Base-by-base conservation (phyloP, 2,797 vertebrate species). In the Propithecus deckenii region DNA sequence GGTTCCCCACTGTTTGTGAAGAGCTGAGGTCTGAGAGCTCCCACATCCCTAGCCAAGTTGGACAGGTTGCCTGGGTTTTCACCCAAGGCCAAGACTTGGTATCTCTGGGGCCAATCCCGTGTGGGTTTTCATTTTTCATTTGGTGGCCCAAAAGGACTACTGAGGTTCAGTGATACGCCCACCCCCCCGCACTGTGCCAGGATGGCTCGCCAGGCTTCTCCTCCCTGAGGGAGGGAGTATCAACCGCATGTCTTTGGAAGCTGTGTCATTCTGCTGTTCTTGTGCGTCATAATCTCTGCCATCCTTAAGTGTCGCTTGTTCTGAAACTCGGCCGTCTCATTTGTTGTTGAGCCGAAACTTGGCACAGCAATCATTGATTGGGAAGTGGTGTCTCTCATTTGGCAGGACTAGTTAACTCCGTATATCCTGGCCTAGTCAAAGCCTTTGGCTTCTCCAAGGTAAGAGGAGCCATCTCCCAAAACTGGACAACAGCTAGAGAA, bases 291-390 rank as follows among this genome's bases (percentile, higher is more conserved):
- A 20, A 80, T 91, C 96, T 95, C 57, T 52, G 81, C 94, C 67
- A 5, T 97, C 59, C 83, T 91, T 23, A 79, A 94, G 74, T 89
- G 95, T 86, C 63, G 9, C 90, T 91, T 59, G 57, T 79, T 95
- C 81, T 96, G 94, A 85, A 89, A 96, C 92, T 84, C 30, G 30
- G 95, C 91, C 1, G 8, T 65, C 86, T 94, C 1, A 0, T 67
- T 94, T 95, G 85, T 96, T 30, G 1, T 52, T 11, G 52, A 91
- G 80, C 89, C 63, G 95, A 91, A 81, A 92, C 90, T 89, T 81
- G 96, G 93, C 93, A 63, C 2, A 41, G 69, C 0, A 28, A 13
- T 69, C 25, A 18, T 1, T 61, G 92, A 55, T 72, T 5, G n/a
- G 74, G 92, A 91, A 89, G 81, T 89, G 94, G 75, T 69, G 89